Evolutionary conservation across 1,140 invertebrate genomes (phyloP).

Genomic region (Lordiphosa mommai): DNA sequence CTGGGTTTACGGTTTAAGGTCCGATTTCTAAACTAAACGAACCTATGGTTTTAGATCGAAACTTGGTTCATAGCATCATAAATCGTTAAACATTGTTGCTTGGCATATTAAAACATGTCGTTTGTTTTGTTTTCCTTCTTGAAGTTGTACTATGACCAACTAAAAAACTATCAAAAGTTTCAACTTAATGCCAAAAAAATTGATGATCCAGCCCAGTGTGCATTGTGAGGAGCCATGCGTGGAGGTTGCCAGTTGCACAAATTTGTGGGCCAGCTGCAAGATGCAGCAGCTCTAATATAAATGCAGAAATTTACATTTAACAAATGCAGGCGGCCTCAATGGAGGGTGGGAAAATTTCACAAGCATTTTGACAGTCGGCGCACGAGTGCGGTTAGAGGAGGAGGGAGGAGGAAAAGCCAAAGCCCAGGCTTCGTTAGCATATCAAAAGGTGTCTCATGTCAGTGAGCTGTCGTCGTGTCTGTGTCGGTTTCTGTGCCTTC

Average conservation of each 20-base stretch:
- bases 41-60: too few relatives aligned
- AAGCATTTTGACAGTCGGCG: constrained; percentile 64
- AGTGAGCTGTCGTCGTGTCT: constrained; percentile 51
- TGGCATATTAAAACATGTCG: too few relatives aligned
- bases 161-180: too few relatives aligned
- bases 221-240: constrained; percentile 28
- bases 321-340: constrained; percentile 55
- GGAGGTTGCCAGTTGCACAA: constrained; percentile 12
- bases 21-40: too few relatives aligned
- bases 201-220: constrained; percentile 24
- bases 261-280: constrained; percentile 31
- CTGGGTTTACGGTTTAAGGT: too few relatives aligned
- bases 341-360: constrained; percentile 73
- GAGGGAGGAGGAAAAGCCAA: neutral
- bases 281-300: constrained; percentile 58
- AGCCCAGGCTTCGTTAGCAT: constrained; percentile 61
- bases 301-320: constrained; percentile 72
- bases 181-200: too few relatives aligned
- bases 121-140: too few relatives aligned
- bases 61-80: too few relatives aligned
- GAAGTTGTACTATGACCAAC: too few relatives aligned
- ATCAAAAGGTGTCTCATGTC: constrained; percentile 70
- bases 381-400: constrained; percentile 17
- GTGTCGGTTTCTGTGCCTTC: constrained; percentile 13
- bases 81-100: too few relatives aligned